Conservation (phyloP, 2,113 vertebrate genomes). For the Vidua macroura region DNA sequence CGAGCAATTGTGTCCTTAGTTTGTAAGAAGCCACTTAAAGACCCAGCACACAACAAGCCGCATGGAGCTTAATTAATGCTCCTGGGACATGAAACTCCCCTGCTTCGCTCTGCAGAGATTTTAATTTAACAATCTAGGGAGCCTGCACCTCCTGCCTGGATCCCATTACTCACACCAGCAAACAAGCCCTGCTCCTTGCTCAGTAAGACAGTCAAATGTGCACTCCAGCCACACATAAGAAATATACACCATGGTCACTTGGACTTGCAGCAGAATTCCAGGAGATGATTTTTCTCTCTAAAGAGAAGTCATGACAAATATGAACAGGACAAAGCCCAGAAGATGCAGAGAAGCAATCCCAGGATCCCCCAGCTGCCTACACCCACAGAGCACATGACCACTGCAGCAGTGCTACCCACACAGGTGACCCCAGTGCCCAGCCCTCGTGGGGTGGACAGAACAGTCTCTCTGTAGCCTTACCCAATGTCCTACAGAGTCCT, state of each 20-base stretch:
- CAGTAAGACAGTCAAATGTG: neutral
- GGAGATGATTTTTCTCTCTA: neutral
- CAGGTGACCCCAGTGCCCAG: neutral
- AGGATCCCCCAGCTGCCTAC: neutral
- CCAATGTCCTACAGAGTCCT: neutral
- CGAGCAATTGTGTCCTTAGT: neutral
- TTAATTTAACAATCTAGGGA: neutral
- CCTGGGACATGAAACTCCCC: neutral
- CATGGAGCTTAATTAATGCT: conserved; percentile 7
- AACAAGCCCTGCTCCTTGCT: neutral
- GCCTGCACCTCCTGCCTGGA: neutral
- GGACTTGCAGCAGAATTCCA: neutral
- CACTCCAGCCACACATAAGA: neutral
- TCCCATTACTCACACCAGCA: neutral
- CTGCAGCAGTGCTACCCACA: neutral
- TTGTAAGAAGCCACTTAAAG: neutral
- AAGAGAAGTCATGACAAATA: neutral
- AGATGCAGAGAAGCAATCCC: neutral
- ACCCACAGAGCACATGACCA: neutral
- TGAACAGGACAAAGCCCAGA: neutral
- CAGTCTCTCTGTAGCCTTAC: neutral
- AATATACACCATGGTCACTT: neutral
- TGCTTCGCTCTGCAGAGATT: neutral
- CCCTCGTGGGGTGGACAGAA: neutral
- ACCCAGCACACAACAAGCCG: neutral